Evolutionary conservation across 2,797 vertebrate genomes (phyloP).

Genomic region (Sebastes dallii): DNA sequence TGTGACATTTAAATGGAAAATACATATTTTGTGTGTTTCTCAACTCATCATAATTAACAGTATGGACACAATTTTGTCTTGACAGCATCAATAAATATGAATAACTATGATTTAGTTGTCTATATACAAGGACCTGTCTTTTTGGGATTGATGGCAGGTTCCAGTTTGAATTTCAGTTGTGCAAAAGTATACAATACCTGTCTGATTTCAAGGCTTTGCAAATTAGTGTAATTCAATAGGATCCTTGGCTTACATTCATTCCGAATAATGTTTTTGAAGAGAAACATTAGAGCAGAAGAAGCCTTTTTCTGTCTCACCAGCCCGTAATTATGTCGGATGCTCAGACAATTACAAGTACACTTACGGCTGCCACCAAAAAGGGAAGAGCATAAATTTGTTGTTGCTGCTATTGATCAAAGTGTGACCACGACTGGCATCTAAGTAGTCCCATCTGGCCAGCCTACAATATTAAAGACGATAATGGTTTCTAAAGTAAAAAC

Average conservation of each 20-base stretch:
- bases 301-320: background rate
- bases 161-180: background rate
- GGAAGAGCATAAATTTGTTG: background rate
- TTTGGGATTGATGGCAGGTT: background rate
- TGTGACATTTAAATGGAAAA: background rate
- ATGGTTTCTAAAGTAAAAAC: conserved; percentile 1
- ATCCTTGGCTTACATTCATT: background rate
- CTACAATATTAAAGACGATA: background rate
- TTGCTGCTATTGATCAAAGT: conserved; percentile 1
- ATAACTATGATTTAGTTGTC: background rate
- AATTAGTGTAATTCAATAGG: background rate
- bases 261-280: background rate
- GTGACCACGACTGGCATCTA: background rate
- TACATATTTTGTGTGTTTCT: background rate
- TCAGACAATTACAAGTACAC: background rate
- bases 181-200: background rate
- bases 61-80: background rate
- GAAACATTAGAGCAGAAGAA: background rate
- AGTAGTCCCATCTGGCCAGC: background rate
- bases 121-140: background rate
- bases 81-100: background rate
- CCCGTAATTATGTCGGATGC: background rate
- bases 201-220: background rate
- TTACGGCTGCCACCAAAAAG: background rate
- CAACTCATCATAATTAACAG: background rate